These are phyloP conservation scores for Mustela erminea DNA, from an alignment of 2,797 vertebrate species.

Conservation along the genomic window DNA sequence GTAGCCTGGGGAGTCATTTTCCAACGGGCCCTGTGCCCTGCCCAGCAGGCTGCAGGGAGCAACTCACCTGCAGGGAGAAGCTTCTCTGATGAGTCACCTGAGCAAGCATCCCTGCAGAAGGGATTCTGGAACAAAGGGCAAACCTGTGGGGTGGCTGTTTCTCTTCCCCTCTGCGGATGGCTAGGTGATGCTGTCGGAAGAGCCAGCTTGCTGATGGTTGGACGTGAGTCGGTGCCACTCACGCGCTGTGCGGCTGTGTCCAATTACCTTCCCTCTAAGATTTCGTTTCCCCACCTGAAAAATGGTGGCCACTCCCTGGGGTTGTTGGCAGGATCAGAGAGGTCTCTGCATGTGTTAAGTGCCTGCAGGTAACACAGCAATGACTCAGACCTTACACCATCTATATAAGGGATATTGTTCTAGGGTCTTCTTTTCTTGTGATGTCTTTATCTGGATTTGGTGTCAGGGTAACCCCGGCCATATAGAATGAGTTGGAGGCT, in stretches of 20 bases:
- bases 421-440: not conserved
- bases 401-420: too few relatives aligned
- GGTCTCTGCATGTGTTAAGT: fast-evolving
- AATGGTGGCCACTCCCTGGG: not conserved
- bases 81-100: not conserved
- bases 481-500: not conserved
- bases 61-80: not conserved
- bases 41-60: not conserved
- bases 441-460: not conserved
- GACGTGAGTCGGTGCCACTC: too few relatives aligned
- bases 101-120: not conserved
- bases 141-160: not conserved
- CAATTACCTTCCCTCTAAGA: not conserved
- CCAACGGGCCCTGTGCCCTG: not conserved
- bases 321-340: too few relatives aligned
- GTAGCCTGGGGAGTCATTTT: not conserved
- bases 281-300: not conserved
- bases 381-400: not conserved
- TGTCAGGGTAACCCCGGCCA: not conserved
- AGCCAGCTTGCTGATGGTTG: not conserved
- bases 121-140: not conserved
- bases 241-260: not conserved
- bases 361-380: not conserved
- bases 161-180: not conserved
- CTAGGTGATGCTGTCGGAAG: not conserved